Percentiles rank a stretch among this genome's conserved stretches.
Conservation (phyloP, 1,140 invertebrate genomes). For the Ericerus pela region DNA sequence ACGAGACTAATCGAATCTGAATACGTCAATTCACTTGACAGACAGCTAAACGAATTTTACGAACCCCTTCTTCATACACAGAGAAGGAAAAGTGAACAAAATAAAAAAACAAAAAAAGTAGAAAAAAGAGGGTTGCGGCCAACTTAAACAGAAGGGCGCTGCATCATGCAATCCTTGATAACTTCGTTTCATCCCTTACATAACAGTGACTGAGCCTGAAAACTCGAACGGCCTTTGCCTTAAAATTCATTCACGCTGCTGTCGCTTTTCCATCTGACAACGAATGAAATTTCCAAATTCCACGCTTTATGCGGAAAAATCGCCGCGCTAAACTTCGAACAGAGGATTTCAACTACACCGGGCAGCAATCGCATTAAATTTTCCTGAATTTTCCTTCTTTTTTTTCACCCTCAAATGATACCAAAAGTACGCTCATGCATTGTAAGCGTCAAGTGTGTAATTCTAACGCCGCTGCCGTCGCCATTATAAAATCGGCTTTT, state of each 20-base stretch:
- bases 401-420: too few relatives aligned
- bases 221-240: not conserved
- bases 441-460: too few relatives aligned
- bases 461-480: too few relatives aligned
- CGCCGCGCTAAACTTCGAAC: not conserved
- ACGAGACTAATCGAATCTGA: too few relatives aligned
- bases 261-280: not conserved
- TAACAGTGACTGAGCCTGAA: constrained; percentile 5
- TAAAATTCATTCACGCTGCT: not conserved
- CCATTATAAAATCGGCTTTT: too few relatives aligned
- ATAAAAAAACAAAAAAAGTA: too few relatives aligned
- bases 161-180: constrained; percentile 9
- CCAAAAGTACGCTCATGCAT: too few relatives aligned
- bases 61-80: too few relatives aligned
- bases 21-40: too few relatives aligned
- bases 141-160: constrained; percentile 4
- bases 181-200: constrained; percentile 6
- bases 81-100: too few relatives aligned
- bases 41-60: too few relatives aligned
- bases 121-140: not conserved
- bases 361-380: constrained; percentile 6
- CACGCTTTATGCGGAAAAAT: not conserved
- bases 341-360: not conserved
- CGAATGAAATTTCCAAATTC: constrained; percentile 2
- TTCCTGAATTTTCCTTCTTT: too few relatives aligned